Conservation (phyloP, 2,113 vertebrate genomes). For the Lepisosteus osseus region DNA sequence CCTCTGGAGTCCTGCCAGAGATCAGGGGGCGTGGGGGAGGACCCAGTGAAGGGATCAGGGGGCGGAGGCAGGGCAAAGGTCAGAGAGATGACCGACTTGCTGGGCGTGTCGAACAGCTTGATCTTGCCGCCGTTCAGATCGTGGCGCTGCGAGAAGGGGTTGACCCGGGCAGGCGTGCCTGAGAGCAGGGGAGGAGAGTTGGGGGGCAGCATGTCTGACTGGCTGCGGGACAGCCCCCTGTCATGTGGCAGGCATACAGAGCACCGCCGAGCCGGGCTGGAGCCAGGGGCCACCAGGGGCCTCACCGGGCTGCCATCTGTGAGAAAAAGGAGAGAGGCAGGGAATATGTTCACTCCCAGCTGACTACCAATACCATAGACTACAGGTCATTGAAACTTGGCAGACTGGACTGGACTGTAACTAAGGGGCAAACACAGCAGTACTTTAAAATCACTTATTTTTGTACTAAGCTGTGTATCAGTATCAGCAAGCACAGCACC, state of each 20-base stretch:
- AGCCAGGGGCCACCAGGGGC: conserved; percentile 12
- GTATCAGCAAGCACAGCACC: too few species aligned
- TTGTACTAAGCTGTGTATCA: too few species aligned
- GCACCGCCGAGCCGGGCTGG: conserved; percentile 52
- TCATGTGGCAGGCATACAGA: conserved; percentile 54
- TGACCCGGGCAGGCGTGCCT: conserved; percentile 70
- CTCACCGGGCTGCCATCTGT: too few species aligned
- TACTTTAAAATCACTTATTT: too few species aligned
- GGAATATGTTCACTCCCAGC: too few species aligned
- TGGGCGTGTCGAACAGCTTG: conserved; percentile 87
- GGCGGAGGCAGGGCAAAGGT: conserved; percentile 77
- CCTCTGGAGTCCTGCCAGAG: conserved; percentile 37
- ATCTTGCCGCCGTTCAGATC: conserved; percentile 87
- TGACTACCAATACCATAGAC: too few species aligned
- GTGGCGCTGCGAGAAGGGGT: conserved; percentile 87
- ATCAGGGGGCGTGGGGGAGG: conserved; percentile 52
- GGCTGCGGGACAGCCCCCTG: conserved; percentile 76
- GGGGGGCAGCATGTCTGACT: conserved; percentile 74
- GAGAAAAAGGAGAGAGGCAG: too few species aligned
- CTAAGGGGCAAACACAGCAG: too few species aligned
- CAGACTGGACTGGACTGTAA: too few species aligned
- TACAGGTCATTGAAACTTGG: too few species aligned
- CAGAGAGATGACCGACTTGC: conserved; percentile 81
- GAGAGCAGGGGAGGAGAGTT: conserved; percentile 49
- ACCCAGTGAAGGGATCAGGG: conserved; percentile 35